These are phyloP conservation scores for Leucophora obtusa DNA, from an alignment of 2,888 invertebrate species.

Conservation along the genomic window DNA sequence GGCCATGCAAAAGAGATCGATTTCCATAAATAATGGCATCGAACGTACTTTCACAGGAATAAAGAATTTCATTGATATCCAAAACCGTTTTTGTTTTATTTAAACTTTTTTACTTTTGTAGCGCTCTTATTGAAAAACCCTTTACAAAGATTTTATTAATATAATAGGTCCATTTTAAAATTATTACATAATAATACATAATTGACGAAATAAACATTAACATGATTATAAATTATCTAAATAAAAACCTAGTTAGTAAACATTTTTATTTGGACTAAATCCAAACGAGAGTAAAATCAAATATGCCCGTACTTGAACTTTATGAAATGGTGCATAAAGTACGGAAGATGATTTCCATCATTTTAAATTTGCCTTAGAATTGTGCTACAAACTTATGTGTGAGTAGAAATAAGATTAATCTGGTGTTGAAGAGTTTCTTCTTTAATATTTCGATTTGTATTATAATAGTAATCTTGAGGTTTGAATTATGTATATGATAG, in stretches of 20 bases:
- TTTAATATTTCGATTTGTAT: background rate
- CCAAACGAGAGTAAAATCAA: too few relatives aligned
- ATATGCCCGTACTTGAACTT: constrained; percentile 39
- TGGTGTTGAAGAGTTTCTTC: background rate
- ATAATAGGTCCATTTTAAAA: constrained; percentile 3
- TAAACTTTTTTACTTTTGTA: too few relatives aligned
- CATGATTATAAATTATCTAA: background rate
- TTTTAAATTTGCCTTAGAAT: background rate
- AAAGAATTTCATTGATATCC: too few relatives aligned
- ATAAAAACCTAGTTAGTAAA: background rate
- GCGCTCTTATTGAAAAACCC: too few relatives aligned
- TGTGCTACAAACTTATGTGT: background rate
- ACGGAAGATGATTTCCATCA: constrained; percentile 33
- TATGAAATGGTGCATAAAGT: constrained; percentile 18
- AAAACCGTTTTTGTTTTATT: too few relatives aligned
- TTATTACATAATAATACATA: constrained; percentile 1
- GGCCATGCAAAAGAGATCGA: too few relatives aligned
- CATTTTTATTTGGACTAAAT: background rate
- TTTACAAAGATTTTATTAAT: background rate
- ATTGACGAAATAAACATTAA: background rate
- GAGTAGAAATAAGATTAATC: background rate
- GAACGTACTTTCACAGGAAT: too few relatives aligned
- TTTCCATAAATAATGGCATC: too few relatives aligned
- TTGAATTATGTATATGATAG: background rate
- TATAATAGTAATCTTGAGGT: background rate